phyloP scores from a whole-genome alignment of 2,113 vertebrate genomes.

The Alouatta palliata region DNA sequence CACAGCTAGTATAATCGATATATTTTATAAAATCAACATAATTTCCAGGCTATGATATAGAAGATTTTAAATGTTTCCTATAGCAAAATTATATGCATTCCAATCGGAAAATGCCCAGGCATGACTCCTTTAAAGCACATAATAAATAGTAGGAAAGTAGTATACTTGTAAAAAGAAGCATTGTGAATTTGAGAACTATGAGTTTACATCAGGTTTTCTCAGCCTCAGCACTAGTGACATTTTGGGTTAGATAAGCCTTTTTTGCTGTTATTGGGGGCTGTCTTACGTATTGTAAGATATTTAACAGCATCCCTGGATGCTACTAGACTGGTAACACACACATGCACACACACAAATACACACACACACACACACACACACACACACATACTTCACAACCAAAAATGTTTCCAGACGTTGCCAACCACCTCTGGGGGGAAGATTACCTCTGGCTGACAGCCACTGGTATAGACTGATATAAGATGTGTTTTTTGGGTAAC shows the following conservation, averaged over 20 bases:
- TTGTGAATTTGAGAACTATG: neutral
- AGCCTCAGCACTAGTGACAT: neutral
- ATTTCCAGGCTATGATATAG: neutral
- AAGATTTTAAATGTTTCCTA: neutral
- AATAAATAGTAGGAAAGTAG: neutral
- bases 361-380: no score
- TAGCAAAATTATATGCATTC: conserved; percentile 7
- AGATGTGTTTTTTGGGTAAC: neutral
- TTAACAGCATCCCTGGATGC: neutral
- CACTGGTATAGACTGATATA: neutral
- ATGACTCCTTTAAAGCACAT: neutral
- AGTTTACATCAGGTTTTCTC: neutral
- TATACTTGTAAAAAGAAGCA: neutral
- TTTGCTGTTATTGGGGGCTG: neutral
- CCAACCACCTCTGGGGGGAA: neutral
- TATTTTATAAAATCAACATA: neutral
- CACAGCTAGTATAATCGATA: neutral
- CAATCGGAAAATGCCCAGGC: neutral
- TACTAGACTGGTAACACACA: neutral
- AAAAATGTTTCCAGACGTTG: neutral
- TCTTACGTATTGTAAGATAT: no score
- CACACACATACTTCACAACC: neutral
- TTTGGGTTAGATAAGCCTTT: neutral
- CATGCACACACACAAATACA: neutral
- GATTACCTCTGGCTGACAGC: neutral